A percentile compares a stretch with the other conserved stretches of the same genome.
These are phyloP conservation scores for Brachyopa scutellaris DNA, from an alignment of 2,888 invertebrate genomes.

Conservation along the genomic window DNA sequence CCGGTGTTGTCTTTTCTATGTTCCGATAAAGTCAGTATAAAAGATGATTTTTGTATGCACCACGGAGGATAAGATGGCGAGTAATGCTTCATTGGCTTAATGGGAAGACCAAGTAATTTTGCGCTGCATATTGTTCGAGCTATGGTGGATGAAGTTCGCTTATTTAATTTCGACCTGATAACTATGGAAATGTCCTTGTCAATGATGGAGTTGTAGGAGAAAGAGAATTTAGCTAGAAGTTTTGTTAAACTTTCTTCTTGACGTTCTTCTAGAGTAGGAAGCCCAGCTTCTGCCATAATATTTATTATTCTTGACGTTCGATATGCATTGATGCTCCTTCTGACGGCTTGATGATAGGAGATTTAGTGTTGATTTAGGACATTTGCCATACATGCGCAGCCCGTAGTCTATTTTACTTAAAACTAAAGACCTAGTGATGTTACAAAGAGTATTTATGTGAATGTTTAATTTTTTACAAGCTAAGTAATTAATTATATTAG, in stretches of 20 bases:
- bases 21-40: background rate
- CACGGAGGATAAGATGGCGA: background rate
- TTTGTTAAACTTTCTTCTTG: background rate
- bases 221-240: background rate
- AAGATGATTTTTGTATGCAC: background rate
- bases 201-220: background rate
- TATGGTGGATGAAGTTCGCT: background rate
- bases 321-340: slow-evolving; percentile 35
- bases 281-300: slow-evolving; percentile 31
- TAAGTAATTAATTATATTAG: slow-evolving; percentile 12
- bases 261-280: background rate
- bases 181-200: background rate
- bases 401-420: slow-evolving; percentile 43
- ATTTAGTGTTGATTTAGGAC: slow-evolving; percentile 11
- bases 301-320: slow-evolving; percentile 25
- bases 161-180: background rate
- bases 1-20: background rate
- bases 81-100: background rate
- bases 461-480: background rate
- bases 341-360: background rate
- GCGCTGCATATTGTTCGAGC: background rate
- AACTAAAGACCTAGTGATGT: slow-evolving; percentile 23
- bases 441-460: slow-evolving; percentile 5
- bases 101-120: background rate
- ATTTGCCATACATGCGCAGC: slow-evolving; percentile 29